These are phyloP conservation scores for Penaeus monodon DNA, from an alignment of 2,888 invertebrate genomes.

Conservation along the genomic window DNA sequence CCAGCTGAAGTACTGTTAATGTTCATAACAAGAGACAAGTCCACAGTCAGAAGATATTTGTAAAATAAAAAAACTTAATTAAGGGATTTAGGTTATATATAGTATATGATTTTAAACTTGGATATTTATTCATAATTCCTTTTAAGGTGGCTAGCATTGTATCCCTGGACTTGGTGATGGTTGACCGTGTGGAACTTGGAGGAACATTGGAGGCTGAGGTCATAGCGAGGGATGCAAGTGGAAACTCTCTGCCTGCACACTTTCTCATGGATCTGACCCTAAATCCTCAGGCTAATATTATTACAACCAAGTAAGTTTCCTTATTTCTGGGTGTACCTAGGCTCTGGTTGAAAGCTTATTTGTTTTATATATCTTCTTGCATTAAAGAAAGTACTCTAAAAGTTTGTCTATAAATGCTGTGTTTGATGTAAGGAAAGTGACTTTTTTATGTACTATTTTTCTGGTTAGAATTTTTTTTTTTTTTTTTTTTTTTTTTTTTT, in stretches of 20 bases:
- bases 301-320: slow-evolving; percentile 68
- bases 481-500: too few species aligned
- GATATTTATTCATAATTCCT: background rate
- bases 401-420: too few species aligned
- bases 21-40: too few species aligned
- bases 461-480: too few species aligned
- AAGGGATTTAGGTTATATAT: too few species aligned
- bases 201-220: slow-evolving; percentile 69
- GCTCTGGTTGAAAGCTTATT: background rate
- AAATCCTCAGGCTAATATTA: slow-evolving; percentile 68
- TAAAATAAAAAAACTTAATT: too few species aligned
- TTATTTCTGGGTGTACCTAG: background rate
- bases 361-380: background rate
- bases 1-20: too few species aligned
- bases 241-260: slow-evolving; percentile 69
- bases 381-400: too few species aligned
- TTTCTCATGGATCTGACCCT: slow-evolving; percentile 70
- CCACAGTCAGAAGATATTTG: too few species aligned
- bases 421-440: too few species aligned
- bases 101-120: background rate
- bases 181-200: slow-evolving; percentile 69
- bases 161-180: slow-evolving; percentile 49
- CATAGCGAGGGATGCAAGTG: slow-evolving; percentile 69
- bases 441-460: too few species aligned
- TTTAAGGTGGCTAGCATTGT: slow-evolving; percentile 73